Percentiles rank a stretch among this genome's conserved stretches.
These are phyloP conservation scores for Eilema caniola DNA, from an alignment of 2,888 invertebrate genomes.

Conservation along the genomic window DNA sequence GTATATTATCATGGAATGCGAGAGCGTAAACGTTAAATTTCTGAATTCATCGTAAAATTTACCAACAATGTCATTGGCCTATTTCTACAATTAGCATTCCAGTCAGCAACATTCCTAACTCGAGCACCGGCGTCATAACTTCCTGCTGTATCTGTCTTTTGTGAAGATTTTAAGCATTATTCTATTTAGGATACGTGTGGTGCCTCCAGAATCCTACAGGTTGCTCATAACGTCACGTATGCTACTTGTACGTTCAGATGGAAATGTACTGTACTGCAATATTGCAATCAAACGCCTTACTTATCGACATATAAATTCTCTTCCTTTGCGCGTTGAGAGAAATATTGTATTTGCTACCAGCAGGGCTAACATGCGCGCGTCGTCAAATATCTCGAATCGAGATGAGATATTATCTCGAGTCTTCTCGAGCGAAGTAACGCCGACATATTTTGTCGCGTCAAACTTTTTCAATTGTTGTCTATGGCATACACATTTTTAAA, in stretches of 20 bases:
- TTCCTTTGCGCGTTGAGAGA: background rate
- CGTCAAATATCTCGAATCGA: too few relatives aligned
- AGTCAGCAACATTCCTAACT: background rate
- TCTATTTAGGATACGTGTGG: conserved; percentile 10
- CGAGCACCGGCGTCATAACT: background rate
- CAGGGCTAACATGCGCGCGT: too few relatives aligned
- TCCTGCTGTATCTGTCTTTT: background rate
- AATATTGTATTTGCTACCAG: background rate
- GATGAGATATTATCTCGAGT: too few relatives aligned
- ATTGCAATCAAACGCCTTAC: conserved; percentile 8
- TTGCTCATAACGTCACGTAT: conserved; percentile 20
- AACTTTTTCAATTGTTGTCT: too few relatives aligned
- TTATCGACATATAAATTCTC: background rate
- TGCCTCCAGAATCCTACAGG: conserved; percentile 20
- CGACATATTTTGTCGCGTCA: too few relatives aligned
- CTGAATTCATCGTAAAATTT: background rate
- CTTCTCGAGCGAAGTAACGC: too few relatives aligned
- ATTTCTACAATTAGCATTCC: background rate
- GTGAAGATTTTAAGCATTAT: background rate
- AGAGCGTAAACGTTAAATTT: too few relatives aligned
- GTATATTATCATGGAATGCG: too few relatives aligned
- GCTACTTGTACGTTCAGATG: background rate
- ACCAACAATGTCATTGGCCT: background rate
- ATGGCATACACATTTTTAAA: too few relatives aligned
- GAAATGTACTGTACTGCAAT: conserved; percentile 5